Evolutionary conservation across 1,140 invertebrate species (phyloP).

Genomic region (Theocolax elegans): DNA sequence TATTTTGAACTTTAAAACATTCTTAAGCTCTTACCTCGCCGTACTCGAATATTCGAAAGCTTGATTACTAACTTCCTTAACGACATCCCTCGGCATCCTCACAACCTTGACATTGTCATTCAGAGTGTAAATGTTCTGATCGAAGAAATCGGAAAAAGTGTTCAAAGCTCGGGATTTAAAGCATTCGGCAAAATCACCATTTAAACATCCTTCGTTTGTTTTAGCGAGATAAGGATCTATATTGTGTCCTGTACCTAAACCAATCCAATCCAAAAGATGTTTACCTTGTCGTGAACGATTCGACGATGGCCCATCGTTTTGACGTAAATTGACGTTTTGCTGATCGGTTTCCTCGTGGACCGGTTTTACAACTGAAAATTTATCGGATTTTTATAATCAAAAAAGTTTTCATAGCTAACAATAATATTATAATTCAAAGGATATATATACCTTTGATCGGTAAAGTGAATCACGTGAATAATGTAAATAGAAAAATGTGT

Average conservation of each 20-base stretch:
- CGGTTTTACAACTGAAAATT: conserved; percentile 22
- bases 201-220: conserved; percentile 77
- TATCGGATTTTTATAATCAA: not conserved
- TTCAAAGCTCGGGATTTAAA: conserved; percentile 81
- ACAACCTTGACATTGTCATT: conserved; percentile 78
- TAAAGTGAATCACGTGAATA: too few relatives aligned
- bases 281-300: conserved; percentile 69
- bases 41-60: conserved; percentile 76
- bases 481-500: too few relatives aligned
- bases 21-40: too few relatives aligned
- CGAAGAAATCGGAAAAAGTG: conserved; percentile 81
- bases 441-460: too few relatives aligned
- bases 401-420: not conserved
- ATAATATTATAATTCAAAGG: too few relatives aligned
- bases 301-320: too few relatives aligned
- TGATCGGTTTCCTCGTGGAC: conserved; percentile 42
- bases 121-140: conserved; percentile 68
- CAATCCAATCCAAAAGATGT: conserved; percentile 79
- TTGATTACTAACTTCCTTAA: conserved; percentile 66
- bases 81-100: conserved; percentile 73
- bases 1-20: too few relatives aligned
- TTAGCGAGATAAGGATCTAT: conserved; percentile 80
- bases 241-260: conserved; percentile 75
- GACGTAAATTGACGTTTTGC: too few relatives aligned
- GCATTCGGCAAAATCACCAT: conserved; percentile 81